Evolutionary conservation across 1,140 invertebrate genomes (phyloP), one percentile per base, ranked within the genome.

Genomic region (Eurosta solidaginis): DNA sequence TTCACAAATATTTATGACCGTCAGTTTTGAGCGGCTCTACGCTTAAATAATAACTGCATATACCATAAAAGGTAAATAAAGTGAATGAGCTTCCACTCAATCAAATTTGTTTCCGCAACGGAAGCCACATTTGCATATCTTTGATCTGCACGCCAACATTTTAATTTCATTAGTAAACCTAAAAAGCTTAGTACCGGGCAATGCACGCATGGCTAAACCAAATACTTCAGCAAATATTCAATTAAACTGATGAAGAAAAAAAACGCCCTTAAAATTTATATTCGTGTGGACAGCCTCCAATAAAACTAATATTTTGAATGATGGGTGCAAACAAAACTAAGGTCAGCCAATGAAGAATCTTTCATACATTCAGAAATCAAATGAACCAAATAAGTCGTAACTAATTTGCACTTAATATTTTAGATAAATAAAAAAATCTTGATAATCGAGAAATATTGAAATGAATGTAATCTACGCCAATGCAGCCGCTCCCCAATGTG

Each of bases 121-220:
- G 54, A 59, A 59, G 54, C 33, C 33, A 29, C 29, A 59, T 59
- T 59, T 59, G 33, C 54, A 59, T 59, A 59, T 59, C 54, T 59
- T 59, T 59, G 54, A 59, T 33, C 27, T 29, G 12, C 54, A 33
- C 54, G 54, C 29, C 29, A 59, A 29, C 20, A 27, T 22, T 54
- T 3, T 10, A n/a, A n/a, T n/a, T n/a, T n/a, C n/a, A n/a, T n/a
- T n/a, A n/a, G n/a, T n/a, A n/a, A n/a, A n/a, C n/a, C n/a, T n/a
- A n/a, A n/a, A n/a, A n/a, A n/a, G n/a, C n/a, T n/a, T n/a, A n/a
- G n/a, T n/a, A n/a, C n/a, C n/a, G n/a, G n/a, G n/a, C n/a, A n/a
- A n/a, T n/a, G n/a, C n/a, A n/a, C n/a, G n/a, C n/a, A n/a, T n/a
- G n/a, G n/a, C n/a, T n/a, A n/a, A n/a, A n/a, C n/a, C n/a, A n/a